phyloP scores from a whole-genome alignment of 2,888 invertebrate species.

The Drosophila melanocephala region DNA sequence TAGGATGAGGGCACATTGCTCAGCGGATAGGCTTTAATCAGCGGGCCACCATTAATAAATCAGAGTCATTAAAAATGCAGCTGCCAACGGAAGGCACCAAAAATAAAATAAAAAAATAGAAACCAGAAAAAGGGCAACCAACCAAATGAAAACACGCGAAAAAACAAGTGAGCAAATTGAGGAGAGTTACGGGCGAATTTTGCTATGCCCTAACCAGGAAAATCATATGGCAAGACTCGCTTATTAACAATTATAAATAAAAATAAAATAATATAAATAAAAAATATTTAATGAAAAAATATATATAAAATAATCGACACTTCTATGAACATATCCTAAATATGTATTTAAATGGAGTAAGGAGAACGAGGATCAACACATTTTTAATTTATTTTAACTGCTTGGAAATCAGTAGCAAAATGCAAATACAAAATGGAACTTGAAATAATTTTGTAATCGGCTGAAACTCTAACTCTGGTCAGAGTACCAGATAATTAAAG shows the following conservation, averaged over 20 bases:
- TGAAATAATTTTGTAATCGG: background rate
- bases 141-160: constrained; percentile 42
- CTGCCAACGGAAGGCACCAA: constrained; percentile 54
- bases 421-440: background rate
- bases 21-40: constrained; percentile 82
- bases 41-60: constrained; percentile 84
- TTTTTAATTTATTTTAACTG: background rate
- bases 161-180: constrained; percentile 17
- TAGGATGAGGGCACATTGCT: constrained; percentile 21
- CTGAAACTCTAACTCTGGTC: background rate
- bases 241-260: background rate
- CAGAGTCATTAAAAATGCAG: constrained; percentile 85
- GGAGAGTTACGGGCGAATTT: background rate
- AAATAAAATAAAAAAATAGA: constrained; percentile 16
- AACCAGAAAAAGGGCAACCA: constrained; percentile 52
- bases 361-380: background rate
- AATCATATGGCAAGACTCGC: background rate
- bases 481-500: background rate
- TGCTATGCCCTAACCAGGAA: constrained; percentile 26
- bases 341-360: background rate
- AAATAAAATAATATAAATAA: background rate
- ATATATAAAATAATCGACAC: background rate
- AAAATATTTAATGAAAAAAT: background rate
- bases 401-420: background rate
- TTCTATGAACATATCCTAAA: background rate